Base-by-base conservation (phyloP, 2,797 vertebrate species). In the Megaceryle alcyon region DNA sequence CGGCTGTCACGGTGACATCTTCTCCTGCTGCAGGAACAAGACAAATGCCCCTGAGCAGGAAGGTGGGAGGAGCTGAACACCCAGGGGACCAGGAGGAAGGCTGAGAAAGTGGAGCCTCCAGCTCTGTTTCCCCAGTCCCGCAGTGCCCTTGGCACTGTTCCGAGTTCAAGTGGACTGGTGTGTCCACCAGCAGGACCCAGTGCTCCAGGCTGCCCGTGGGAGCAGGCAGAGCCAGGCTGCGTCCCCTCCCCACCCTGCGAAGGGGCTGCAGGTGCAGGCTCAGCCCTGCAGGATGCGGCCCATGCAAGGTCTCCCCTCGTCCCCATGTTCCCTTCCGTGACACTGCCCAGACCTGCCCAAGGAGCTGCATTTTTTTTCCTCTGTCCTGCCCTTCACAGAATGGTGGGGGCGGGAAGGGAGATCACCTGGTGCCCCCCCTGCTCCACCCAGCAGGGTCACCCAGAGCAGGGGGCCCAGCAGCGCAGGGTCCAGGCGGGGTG, bases 111-210 rank as follows among this genome's bases (percentile, higher is more conserved):
- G 39, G 41, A 6, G 71, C 39, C 41, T 63, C 26, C 77, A 15
- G 56, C 70, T 56, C 43, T 2, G 0, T 10, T 51, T 21, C 63
- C 43, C 61, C 83, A 26, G 82, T 21, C 56, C 56, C 8, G 57
- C 22, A 18, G 4, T 10, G 17, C 44, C 57, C 51, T 33, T 1
- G 1, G 66, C 31, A 8, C 9, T 0, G 4, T 39, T 33, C 1
- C 0, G 60, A 22, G 66, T 8, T 19, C 5, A 35, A 26, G n/a
- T 1, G 12, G 20, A 5, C 41, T 2, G 1, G 73, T 2, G 2
- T 6, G 41, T 18, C 46, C 28, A 41, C 71, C 84, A 21, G 72
- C 48, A 16, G 11, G 29, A 46, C 39, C 48, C 71, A 9, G 20
- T 20, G 51, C 14, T 49, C 59, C 14, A 0, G 14, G 51, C 6